Conservation (phyloP, 2,888 invertebrate genomes). For the Agrilus biguttatus region DNA sequence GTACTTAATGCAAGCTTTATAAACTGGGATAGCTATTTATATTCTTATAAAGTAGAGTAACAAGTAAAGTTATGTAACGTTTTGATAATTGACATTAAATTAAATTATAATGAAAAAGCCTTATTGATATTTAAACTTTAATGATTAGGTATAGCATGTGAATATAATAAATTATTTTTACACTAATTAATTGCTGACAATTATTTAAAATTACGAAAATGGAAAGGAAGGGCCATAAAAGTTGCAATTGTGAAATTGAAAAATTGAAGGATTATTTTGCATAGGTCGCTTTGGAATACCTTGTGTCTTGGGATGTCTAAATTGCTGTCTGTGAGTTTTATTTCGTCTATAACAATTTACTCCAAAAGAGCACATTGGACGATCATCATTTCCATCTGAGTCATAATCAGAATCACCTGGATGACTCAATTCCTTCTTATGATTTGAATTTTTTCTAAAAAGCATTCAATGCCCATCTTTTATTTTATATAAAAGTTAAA, state of each 20-base stretch:
- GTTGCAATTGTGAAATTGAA: conserved; percentile 4
- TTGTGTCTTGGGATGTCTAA: conserved; percentile 31
- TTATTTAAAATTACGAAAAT: too few species aligned
- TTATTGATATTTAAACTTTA: too few species aligned
- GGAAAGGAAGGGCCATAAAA: background rate
- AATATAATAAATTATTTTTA: too few species aligned
- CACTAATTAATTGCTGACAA: too few species aligned
- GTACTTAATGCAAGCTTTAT: too few species aligned
- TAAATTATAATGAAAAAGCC: too few species aligned
- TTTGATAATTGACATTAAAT: too few species aligned
- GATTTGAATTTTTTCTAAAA: conserved; percentile 45
- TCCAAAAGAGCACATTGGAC: conserved; percentile 44
- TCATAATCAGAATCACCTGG: conserved; percentile 48
- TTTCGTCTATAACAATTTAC: conserved; percentile 40
- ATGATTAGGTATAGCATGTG: too few species aligned
- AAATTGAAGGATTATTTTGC: conserved; percentile 7
- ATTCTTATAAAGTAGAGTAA: too few species aligned
- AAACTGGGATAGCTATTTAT: too few species aligned
- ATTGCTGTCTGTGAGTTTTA: conserved; percentile 40
- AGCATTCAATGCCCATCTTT: background rate
- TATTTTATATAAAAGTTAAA: too few species aligned
- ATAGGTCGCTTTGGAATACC: conserved; percentile 3
- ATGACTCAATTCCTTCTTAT: conserved; percentile 46
- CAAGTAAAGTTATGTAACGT: too few species aligned
- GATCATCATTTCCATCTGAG: conserved; percentile 23